Percentiles rank a stretch among this genome's conserved stretches.
These are phyloP conservation scores for Hipposideros larvatus DNA, from an alignment of 2,797 vertebrate species.

Conservation along the genomic window DNA sequence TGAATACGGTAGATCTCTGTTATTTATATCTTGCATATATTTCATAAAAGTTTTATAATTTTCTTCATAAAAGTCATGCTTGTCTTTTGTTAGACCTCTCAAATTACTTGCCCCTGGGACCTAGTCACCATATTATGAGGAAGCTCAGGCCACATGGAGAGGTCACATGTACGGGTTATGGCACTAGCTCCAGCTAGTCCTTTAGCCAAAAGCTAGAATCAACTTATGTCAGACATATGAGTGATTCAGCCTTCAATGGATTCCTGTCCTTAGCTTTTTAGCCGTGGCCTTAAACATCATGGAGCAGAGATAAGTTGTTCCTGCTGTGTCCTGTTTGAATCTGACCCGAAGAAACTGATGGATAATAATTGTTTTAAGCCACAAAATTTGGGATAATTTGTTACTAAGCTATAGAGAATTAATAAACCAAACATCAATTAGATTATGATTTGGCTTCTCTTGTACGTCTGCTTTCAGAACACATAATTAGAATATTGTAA, in stretches of 20 bases:
- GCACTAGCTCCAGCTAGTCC: background rate
- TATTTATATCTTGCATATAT: conserved; percentile 5
- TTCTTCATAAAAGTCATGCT: background rate
- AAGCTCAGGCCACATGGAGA: background rate
- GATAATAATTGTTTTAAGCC: conserved; percentile 8
- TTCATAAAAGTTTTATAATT: conserved; percentile 20
- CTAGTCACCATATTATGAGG: background rate
- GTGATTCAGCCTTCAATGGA: background rate
- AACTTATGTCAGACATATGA: background rate
- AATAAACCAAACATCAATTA: background rate
- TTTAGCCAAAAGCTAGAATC: background rate
- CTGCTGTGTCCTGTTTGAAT: conserved; percentile 2
- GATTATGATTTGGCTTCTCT: background rate
- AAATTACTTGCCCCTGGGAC: background rate
- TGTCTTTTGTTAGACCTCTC: conserved; percentile 9
- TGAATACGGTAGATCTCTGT: background rate
- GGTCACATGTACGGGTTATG: background rate
- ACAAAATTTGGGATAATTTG: background rate
- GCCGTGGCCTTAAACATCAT: background rate
- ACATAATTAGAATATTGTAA: conserved; percentile 16
- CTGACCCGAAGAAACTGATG: background rate
- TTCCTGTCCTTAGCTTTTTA: background rate
- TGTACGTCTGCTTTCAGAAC: background rate
- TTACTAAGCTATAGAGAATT: conserved; percentile 38
- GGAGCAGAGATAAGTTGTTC: background rate